Evolutionary conservation across 30 jellyfish, hydroid and myxozoan genomes (phyloP), one percentile per base, ranked within the genome.

Genomic region (Cassiopea andromeda): DNA sequence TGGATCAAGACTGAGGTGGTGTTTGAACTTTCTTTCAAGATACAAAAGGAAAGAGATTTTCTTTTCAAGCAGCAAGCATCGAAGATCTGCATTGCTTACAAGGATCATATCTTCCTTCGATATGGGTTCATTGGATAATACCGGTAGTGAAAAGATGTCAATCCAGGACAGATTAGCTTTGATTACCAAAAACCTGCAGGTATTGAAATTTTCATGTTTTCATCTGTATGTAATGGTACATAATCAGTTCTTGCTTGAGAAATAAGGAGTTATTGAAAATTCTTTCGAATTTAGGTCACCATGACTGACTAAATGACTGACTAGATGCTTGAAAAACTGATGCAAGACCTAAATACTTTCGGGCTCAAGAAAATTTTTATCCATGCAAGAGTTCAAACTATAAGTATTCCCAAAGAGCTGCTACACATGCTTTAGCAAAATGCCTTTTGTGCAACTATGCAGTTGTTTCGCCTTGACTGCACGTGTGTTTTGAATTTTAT

Each of bases 171-270:
- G 80, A 61, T 13, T 85, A 69, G 80, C 73, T 49, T 50, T 92
- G 19, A 92, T 92, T 73, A 92, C 97, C 3, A 92, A 85, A 54
- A 92, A 92, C 50, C 75, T 92, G 1, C 97, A 92, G 97, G 97
- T 92, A 8, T 4, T 64, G 8, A 14, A 5, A 17, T 9, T 16
- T 9, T 9, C 43, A 7, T 4, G 73, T 64, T 64, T 64, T 17
- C 6, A 27, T 13, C 73, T 4, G 15, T 13, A 64, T 17, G 15
- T 7, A 64, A 13, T 13, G 8, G 73, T 17, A 64, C 5, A 2
- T 64, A 2, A 64, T 9, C 43, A 64, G 27, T 13, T 64, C 38
- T 10, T 3, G 12, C 10, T 54, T 3, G 64, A 54, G 64, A 3
- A 3, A 54, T 54, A 54, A 3, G 7, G 64, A 10, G 7, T 10